phyloP scores from a whole-genome alignment of 2,888 invertebrate genomes.

The Germaria angustata region DNA sequence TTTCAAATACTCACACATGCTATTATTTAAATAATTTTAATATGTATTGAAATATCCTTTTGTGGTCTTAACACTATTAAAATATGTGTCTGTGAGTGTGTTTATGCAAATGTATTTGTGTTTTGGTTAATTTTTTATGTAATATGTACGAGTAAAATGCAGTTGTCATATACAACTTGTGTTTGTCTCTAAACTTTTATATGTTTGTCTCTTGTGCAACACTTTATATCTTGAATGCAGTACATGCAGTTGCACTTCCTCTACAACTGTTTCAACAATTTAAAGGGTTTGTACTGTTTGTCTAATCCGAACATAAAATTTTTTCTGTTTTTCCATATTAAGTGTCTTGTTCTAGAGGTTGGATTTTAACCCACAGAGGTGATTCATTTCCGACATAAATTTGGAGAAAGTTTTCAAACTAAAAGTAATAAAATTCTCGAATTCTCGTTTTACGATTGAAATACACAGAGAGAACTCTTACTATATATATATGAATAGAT shows the following conservation, averaged over 20 bases:
- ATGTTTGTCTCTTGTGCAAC: not conserved
- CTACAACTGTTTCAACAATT: slow-evolving; percentile 2
- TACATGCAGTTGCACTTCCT: slow-evolving; percentile 41
- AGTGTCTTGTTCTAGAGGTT: not conserved
- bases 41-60: slow-evolving; percentile 18
- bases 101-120: slow-evolving; percentile 13
- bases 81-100: not conserved
- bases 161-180: slow-evolving; percentile 45
- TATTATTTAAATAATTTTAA: slow-evolving; percentile 2
- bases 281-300: not conserved
- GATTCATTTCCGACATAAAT: no score
- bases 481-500: no score
- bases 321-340: not conserved
- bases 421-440: no score
- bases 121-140: slow-evolving; percentile 15
- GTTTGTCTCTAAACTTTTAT: not conserved
- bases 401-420: no score
- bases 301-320: not conserved
- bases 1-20: not conserved
- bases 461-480: no score
- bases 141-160: slow-evolving; percentile 47
- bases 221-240: slow-evolving; percentile 36
- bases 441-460: no score
- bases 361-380: not conserved
- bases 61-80: slow-evolving; percentile 10